A percentile compares a stretch with the other conserved stretches of the same genome.
These are phyloP conservation scores for Epizoanthus ramosus DNA, from an alignment of 92 coral and sea anemone genomes.

Conservation along the genomic window DNA sequence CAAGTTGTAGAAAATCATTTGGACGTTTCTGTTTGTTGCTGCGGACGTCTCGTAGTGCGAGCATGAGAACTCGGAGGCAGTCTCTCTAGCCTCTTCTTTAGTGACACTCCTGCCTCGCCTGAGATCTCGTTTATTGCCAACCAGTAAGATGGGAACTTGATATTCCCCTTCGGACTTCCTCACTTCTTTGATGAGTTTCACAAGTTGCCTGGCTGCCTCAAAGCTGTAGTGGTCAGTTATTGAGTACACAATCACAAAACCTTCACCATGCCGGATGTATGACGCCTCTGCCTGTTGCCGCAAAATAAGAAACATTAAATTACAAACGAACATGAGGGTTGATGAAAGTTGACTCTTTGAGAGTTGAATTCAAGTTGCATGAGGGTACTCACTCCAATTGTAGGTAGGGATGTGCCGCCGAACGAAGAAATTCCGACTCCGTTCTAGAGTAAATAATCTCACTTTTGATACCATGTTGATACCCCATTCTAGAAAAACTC, in stretches of 20 bases:
- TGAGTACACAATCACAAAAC: constrained; percentile 94
- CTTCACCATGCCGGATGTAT: constrained; percentile 84
- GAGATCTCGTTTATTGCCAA: constrained; percentile 93
- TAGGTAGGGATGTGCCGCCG: too few relatives aligned
- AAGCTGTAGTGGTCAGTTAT: constrained; percentile 96
- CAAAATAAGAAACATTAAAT: too few relatives aligned
- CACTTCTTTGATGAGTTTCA: constrained; percentile 89
- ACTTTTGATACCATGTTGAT: too few relatives aligned
- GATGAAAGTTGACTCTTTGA: too few relatives aligned
- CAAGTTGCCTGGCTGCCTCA: constrained; percentile 89
- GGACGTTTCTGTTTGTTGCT: constrained; percentile 87
- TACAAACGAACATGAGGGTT: too few relatives aligned
- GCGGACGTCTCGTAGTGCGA: constrained; percentile 95
- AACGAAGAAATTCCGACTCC: too few relatives aligned
- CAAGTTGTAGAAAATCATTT: constrained; percentile 85
- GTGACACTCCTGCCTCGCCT: constrained; percentile 87
- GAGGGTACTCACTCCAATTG: too few relatives aligned
- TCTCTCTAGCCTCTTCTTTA: constrained; percentile 86
- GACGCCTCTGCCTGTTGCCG: constrained; percentile 75
- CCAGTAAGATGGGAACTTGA: constrained; percentile 90
- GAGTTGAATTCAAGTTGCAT: too few relatives aligned
- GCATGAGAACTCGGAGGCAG: constrained; percentile 88
- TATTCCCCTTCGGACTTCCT: constrained; percentile 73
- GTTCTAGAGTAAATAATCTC: too few relatives aligned
- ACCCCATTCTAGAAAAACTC: too few relatives aligned